Percentiles rank a stretch among this genome's conserved stretches.
Evolutionary conservation across 2,113 vertebrate genomes (phyloP).

Genomic region (Paralichthys olivaceus): DNA sequence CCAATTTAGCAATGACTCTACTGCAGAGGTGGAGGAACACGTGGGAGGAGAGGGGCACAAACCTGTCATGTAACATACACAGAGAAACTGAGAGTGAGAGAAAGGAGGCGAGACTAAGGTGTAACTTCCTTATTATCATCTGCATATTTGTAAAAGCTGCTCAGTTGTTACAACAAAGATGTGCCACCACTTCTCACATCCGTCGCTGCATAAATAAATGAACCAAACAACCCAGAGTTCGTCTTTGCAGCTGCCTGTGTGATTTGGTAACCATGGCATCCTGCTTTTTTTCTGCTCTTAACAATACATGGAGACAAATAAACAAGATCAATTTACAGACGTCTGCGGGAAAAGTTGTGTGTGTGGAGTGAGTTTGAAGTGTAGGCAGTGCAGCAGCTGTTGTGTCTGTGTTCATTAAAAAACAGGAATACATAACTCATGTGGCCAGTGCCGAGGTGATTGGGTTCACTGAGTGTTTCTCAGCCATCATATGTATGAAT

Average conservation of each 20-base stretch:
- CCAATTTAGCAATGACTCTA: conserved; percentile 18
- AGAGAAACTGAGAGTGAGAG: neutral
- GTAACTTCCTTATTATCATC: conserved; percentile 1
- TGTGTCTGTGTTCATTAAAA: conserved; percentile 27
- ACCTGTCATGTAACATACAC: conserved; percentile 5
- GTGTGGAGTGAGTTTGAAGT: neutral
- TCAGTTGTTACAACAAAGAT: neutral
- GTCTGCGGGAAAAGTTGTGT: conserved; percentile 5
- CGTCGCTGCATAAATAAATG: neutral
- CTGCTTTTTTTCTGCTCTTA: neutral
- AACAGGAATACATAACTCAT: conserved; percentile 6
- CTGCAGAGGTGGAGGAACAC: neutral
- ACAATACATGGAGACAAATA: neutral
- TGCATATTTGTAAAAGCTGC: neutral
- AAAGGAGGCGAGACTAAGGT: neutral
- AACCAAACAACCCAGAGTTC: neutral
- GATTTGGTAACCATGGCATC: neutral
- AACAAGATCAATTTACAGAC: neutral
- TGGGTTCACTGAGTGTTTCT: conserved; percentile 5
- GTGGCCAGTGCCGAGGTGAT: conserved; percentile 1
- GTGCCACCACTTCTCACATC: neutral
- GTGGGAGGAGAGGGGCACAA: conserved; percentile 11
- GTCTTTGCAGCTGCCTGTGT: neutral
- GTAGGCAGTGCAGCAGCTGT: conserved; percentile 17
- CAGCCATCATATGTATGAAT: neutral